phyloP scores from a whole-genome alignment of 2,888 invertebrate genomes.

The Pachydiplax longipennis region DNA sequence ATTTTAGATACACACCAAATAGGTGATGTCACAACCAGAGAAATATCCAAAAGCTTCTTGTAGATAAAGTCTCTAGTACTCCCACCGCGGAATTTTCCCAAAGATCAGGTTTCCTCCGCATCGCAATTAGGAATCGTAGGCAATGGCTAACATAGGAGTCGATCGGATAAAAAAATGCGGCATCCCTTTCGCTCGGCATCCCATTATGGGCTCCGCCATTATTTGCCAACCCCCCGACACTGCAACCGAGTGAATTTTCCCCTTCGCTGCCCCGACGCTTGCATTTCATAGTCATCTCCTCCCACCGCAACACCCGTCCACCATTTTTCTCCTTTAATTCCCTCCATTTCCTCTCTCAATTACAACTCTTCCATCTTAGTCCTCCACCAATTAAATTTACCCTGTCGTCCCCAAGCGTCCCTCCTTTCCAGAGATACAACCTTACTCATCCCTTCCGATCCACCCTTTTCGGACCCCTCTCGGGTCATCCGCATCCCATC shows the following conservation, averaged over 20 bases:
- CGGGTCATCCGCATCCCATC: constrained; percentile 13
- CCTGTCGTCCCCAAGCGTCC: background rate
- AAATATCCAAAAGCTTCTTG: too few relatives aligned
- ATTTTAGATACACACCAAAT: too few relatives aligned
- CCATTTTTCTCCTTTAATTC: background rate
- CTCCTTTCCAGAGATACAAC: background rate
- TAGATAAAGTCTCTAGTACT: too few relatives aligned
- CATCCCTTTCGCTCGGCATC: background rate
- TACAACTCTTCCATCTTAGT: background rate
- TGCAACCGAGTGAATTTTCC: constrained; percentile 25
- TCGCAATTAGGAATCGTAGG: background rate
- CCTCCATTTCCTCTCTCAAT: background rate
- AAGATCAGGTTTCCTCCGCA: background rate
- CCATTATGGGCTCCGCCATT: background rate
- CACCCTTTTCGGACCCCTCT: background rate
- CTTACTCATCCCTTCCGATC: background rate
- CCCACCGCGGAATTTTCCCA: too few relatives aligned
- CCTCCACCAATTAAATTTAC: constrained; percentile 2
- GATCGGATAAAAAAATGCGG: too few relatives aligned
- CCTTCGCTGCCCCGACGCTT: background rate
- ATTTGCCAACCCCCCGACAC: background rate
- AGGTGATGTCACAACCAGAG: too few relatives aligned
- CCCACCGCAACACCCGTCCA: background rate
- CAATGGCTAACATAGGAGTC: background rate
- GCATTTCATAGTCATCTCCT: background rate